Base-by-base conservation (phyloP, 2,888 invertebrate genomes). In the Pasiphila rectangulata region DNA sequence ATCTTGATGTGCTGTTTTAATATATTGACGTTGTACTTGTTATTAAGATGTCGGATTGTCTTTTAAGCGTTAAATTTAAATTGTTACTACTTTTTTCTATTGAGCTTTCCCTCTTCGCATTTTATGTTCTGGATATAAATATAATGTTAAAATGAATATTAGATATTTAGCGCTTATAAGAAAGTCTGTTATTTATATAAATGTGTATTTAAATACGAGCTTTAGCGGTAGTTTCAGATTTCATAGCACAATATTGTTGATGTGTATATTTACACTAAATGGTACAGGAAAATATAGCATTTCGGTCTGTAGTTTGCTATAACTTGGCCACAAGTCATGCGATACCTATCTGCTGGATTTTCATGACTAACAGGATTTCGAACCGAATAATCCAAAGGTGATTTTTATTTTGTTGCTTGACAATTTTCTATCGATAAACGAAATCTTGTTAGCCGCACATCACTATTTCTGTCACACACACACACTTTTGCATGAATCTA, bases 181-280 rank as follows among this genome's bases (percentile, higher is more conserved):
- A 17, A 9, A 32, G 1, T 9, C 9, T 19, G 16, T 17, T 43
- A 32, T 20, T 39, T n/a, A 20, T 15, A 34, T 38, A 34, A 35
- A 36, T 32, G 41, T 46, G 36, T 46, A 42, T 25, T 41, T 30
- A 27, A 27, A 38, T 38, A 32, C 17, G 42, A 47, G 42, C 34
- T 42, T 38, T 38, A 42, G 42, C 16, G 7, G 21, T 47, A 47
- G 46, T 17, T 35, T 23, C 27, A 32, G n/a, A n/a, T 27, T 23
- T 30, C 38, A 21, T 20, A 47, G 47, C 47, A 42, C 47, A 38
- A 47, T 47, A 13, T 41, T 16, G 21, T 24, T 38, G 32, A 10
- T 13, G 41, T 46, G 46, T 36, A 32, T 39, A 29, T 46, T 25
- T 35, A 27, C 32, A 42, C 17, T 10, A n/a, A 36, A 13, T 10